Evolutionary conservation across 2,888 invertebrate species (phyloP), one percentile per base, ranked within the genome.

Genomic region (Tenthredo distinguenda): DNA sequence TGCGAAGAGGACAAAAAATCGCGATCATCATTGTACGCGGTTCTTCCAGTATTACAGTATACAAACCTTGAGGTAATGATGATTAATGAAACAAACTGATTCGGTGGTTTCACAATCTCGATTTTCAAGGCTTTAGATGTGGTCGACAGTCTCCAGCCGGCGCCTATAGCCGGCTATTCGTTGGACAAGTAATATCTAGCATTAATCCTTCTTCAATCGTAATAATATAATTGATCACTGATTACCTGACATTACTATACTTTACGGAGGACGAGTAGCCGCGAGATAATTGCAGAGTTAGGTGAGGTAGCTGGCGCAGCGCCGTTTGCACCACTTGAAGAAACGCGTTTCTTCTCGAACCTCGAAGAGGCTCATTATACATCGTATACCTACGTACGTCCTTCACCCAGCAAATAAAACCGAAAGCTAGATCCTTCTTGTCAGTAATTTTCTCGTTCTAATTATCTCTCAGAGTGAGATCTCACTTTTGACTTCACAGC

Each of bases 221-320:
- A 74, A 74, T 74, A 21, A 43, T 74, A 74, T 74, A 74, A 74
- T 74, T 74, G 40, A 74, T 74, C 40, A 31, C 18, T 74, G 74
- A 74, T 74, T 74, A 43, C 21, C 5, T 12, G 26, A 7, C 43
- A 74, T 47, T 43, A 40, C 74, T 74, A 74, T 31, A 21, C 47
- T 40, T 43, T 74, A 40, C 21, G 74, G n/a, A 3, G 4, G 74
- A 43, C 9, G 43, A 43, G 43, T 21, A 34, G 34, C 34, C 31
- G 68, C 68, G 68, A 71, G 68, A 34, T 71, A 34, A 71, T 71
- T 34, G 68, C 12, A 26, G 18, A 34, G 68, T 71, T 71, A 71
- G 26, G 1, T 47, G 47, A 47, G 47, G 47, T 47, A 47, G 47
- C 47, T 47, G 31, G 34, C 34, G 37, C 55, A 55, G 40, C 12